Percentiles rank a stretch among this genome's conserved stretches.
Evolutionary conservation across 92 coral and sea anemone species (phyloP).

Genomic region (Palythoa grandiflora): DNA sequence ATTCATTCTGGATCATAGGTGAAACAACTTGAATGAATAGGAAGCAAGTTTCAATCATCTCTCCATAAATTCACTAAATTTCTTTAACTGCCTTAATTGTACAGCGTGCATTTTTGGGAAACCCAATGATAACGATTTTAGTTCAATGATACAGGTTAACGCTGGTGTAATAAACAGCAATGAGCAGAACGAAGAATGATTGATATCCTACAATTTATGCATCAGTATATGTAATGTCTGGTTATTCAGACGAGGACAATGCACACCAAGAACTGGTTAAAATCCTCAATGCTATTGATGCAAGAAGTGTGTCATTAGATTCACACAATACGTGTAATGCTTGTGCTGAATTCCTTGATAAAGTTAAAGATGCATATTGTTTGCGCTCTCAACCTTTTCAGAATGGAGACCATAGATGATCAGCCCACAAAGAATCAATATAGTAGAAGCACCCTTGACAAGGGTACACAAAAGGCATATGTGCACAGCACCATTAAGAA

Average conservation of each 20-base stretch:
- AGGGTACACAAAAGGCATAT: conserved; percentile 11
- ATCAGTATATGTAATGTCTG: conserved; percentile 34
- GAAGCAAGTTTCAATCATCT: too few relatives aligned
- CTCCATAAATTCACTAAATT: too few relatives aligned
- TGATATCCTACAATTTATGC: conserved; percentile 15
- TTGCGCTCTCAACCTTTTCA: conserved; percentile 46
- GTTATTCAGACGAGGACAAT: conserved; percentile 29
- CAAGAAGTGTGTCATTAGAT: conserved; percentile 65
- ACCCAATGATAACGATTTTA: too few relatives aligned
- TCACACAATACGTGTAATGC: conserved; percentile 71
- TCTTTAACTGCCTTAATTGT: too few relatives aligned
- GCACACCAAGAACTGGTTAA: conserved; percentile 37
- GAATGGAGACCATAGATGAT: conserved; percentile 28
- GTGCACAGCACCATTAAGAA: not conserved
- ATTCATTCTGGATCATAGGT: conserved; percentile 58
- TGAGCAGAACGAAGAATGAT: too few relatives aligned
- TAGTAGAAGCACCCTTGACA: conserved; percentile 29
- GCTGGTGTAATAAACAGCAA: too few relatives aligned
- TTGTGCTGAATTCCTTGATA: conserved; percentile 65
- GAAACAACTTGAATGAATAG: not conserved
- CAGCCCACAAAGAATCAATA: conserved; percentile 36
- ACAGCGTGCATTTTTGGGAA: too few relatives aligned
- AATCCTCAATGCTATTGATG: conserved; percentile 64
- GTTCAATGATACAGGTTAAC: too few relatives aligned
- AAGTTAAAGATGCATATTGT: conserved; percentile 66